Evolutionary conservation across 2,888 invertebrate genomes (phyloP).

Genomic region (Coelinius sp.): DNA sequence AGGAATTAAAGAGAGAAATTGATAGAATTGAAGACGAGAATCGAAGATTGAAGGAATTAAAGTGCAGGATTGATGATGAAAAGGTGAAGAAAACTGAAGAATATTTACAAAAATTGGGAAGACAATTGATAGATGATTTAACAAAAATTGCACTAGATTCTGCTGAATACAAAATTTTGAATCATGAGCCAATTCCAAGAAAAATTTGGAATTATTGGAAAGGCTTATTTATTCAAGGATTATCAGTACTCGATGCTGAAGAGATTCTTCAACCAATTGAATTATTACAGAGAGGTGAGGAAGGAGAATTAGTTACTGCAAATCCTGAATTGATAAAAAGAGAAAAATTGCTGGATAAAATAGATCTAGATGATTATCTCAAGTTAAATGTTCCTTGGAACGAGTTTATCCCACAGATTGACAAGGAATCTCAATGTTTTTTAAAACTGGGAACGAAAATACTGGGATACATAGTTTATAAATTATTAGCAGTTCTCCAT

Average conservation of each 20-base stretch:
- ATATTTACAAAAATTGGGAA: conserved; percentile 71
- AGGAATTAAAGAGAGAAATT: conserved; percentile 47
- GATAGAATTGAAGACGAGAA: conserved; percentile 53
- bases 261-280: conserved; percentile 63
- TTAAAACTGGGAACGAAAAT: conserved; percentile 68
- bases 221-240: conserved; percentile 73
- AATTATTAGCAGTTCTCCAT: conserved; percentile 72
- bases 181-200: conserved; percentile 69
- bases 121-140: conserved; percentile 73
- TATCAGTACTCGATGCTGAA: conserved; percentile 73
- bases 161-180: conserved; percentile 71
- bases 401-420: conserved; percentile 70
- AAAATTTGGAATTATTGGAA: conserved; percentile 75
- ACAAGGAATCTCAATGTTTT: conserved; percentile 66
- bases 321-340: conserved; percentile 73
- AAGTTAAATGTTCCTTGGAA: conserved; percentile 74
- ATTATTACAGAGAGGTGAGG: conserved; percentile 66
- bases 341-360: conserved; percentile 72
- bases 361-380: conserved; percentile 75
- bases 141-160: conserved; percentile 74
- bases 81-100: conserved; percentile 52
- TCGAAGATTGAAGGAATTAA: conserved; percentile 68
- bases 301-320: conserved; percentile 68
- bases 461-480: conserved; percentile 74
- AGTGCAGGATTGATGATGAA: conserved; percentile 68